These are phyloP conservation scores for Drosophila atroscutellata DNA, from an alignment of 2,888 invertebrate species.

Conservation along the genomic window DNA sequence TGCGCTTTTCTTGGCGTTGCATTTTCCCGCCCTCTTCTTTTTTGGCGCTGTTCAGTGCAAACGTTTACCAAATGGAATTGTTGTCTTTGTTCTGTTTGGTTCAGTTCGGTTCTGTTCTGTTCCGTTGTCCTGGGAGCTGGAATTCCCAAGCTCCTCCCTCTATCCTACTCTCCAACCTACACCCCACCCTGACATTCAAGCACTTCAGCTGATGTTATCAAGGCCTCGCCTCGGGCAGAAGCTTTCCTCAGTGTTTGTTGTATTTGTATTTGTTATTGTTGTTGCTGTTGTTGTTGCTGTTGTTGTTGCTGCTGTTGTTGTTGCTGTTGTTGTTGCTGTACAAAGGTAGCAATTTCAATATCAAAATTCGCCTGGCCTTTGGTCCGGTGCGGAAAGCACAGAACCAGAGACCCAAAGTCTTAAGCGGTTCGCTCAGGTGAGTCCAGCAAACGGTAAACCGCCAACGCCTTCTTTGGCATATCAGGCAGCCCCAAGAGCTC, in stretches of 20 bases:
- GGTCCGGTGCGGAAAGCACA: constrained; percentile 56
- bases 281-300: neutral
- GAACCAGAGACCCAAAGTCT: constrained; percentile 4
- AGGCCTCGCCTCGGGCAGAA: constrained; percentile 66
- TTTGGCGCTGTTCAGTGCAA: constrained; percentile 43
- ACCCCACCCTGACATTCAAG: constrained; percentile 25
- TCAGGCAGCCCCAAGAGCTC: constrained; percentile 52
- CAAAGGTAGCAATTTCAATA: constrained; percentile 80
- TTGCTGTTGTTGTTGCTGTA: constrained; percentile 6
- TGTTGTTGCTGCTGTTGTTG: neutral
- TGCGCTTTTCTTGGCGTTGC: constrained; percentile 54
- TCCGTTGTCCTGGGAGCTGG: constrained; percentile 58
- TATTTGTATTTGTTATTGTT: neutral
- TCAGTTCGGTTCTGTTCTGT: constrained; percentile 12
- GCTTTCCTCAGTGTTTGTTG: constrained; percentile 62
- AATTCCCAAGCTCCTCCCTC: constrained; percentile 15
- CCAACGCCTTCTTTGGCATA: constrained; percentile 76
- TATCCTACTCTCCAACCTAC: neutral
- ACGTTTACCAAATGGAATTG: constrained; percentile 78
- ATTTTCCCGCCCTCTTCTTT: constrained; percentile 50
- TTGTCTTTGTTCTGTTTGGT: constrained; percentile 68
- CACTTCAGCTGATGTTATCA: constrained; percentile 68
- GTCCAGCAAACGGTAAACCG: constrained; percentile 75
- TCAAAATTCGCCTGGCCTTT: constrained; percentile 77
- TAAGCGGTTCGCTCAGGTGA: constrained; percentile 58